Conservation (phyloP, 2,113 vertebrate species). For the Cinclus mexicanus region DNA sequence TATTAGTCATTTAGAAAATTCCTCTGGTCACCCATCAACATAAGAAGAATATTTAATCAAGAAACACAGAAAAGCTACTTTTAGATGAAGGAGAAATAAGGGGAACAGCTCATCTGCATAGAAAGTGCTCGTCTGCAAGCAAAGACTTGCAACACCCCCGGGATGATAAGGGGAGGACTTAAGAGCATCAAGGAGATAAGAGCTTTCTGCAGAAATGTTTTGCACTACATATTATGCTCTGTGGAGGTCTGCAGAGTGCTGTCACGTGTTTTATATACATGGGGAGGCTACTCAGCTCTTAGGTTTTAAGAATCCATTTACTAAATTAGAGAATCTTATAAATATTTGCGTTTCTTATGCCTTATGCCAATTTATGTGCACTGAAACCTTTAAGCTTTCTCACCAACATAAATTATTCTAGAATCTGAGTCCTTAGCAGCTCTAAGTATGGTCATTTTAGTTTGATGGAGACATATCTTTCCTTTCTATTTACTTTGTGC, state of each 20-base stretch:
- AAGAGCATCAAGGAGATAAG: neutral
- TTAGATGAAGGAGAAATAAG: neutral
- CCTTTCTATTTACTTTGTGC: neutral
- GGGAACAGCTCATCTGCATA: neutral
- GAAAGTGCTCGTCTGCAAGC: fast-evolving
- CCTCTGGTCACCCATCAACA: neutral
- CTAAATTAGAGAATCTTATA: neutral
- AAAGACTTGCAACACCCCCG: fast-evolving
- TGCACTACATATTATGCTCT: fast-evolving
- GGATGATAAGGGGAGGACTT: neutral
- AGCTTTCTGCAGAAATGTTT: neutral
- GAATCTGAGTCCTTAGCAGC: neutral
- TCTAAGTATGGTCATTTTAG: neutral
- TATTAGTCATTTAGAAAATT: neutral
- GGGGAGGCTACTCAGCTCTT: neutral
- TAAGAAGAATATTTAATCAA: neutral
- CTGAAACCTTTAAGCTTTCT: neutral
- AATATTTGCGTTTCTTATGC: neutral
- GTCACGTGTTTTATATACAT: neutral
- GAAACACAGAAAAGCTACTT: neutral
- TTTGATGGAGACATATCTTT: neutral
- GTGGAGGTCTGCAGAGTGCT: neutral
- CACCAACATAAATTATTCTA: neutral
- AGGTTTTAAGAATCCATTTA: neutral
- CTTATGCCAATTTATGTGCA: neutral